Evolutionary conservation across 2,797 vertebrate species (phyloP).

Genomic region (Rhinatrema bivittatum): DNA sequence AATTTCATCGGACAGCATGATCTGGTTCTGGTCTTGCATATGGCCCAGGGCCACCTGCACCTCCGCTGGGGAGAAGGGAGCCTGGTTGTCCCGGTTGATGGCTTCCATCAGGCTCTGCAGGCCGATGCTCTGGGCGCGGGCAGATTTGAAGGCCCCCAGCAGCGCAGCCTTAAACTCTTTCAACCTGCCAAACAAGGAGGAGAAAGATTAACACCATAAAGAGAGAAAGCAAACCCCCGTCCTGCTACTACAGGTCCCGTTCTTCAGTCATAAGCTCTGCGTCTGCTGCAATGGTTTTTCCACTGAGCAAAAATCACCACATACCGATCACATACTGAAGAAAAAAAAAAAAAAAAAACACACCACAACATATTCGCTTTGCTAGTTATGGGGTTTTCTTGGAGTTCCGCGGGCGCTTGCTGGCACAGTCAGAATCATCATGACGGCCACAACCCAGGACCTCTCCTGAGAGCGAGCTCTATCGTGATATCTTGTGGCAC

Average conservation of each 20-base stretch:
- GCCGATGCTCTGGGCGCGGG: constrained; percentile 83
- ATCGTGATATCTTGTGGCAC: no score
- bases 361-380: no score
- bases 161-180: constrained; percentile 86
- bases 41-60: constrained; percentile 66
- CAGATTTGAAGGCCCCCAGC: constrained; percentile 75
- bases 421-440: no score
- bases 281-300: no score
- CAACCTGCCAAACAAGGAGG: constrained; percentile 53
- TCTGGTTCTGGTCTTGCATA: constrained; percentile 95
- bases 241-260: no score
- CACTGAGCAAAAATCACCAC: not conserved
- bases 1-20: constrained; percentile 93
- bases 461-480: no score
- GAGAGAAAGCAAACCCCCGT: not conserved
- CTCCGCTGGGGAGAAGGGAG: constrained; percentile 63
- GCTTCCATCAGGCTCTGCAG: constrained; percentile 65
- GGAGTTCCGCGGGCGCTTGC: no score
- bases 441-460: no score
- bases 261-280: no score
- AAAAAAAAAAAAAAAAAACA: no score
- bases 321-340: no score
- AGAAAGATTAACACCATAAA: not conserved
- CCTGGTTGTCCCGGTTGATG: constrained; percentile 62
- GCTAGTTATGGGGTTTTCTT: no score